These are phyloP conservation scores for Sarcoramphus papa DNA, from an alignment of 2,797 vertebrate species.

Conservation along the genomic window DNA sequence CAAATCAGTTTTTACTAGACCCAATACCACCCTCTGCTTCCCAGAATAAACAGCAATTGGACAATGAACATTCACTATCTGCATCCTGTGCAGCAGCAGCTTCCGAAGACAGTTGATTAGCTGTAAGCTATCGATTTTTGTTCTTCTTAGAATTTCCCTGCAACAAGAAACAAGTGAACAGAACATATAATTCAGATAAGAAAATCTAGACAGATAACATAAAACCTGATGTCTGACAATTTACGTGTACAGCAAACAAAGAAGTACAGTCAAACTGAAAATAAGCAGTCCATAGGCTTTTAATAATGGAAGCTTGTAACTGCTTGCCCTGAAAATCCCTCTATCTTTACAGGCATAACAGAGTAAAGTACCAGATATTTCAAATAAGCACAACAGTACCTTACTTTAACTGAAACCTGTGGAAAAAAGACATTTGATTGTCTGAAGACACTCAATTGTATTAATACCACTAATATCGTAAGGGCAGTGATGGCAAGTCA, in stretches of 20 bases:
- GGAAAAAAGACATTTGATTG: neutral
- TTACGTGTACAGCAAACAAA: neutral
- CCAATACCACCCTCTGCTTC: constrained; percentile 20
- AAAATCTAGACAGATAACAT: neutral
- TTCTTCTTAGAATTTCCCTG: constrained; percentile 97
- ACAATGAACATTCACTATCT: neutral
- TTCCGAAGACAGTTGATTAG: neutral
- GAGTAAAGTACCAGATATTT: neutral
- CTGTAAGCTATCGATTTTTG: constrained; percentile 86
- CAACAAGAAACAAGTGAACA: constrained; percentile 22
- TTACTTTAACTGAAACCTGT: neutral
- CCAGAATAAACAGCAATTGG: constrained; percentile 34
- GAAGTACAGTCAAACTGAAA: neutral
- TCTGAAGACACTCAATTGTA: neutral
- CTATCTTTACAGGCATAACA: neutral
- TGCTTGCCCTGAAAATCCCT: neutral
- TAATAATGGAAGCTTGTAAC: neutral
- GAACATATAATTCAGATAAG: neutral
- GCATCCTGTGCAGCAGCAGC: constrained; percentile 45
- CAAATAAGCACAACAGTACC: neutral
- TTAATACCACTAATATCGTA: neutral
- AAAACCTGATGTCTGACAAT: neutral
- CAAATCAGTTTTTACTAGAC: constrained; percentile 32
- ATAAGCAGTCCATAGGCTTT: neutral
- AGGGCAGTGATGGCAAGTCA: neutral